A percentile compares a stretch with the other conserved stretches of the same genome.
phyloP scores from a whole-genome alignment of 1,140 invertebrate species.

The Aphelinus certus region DNA sequence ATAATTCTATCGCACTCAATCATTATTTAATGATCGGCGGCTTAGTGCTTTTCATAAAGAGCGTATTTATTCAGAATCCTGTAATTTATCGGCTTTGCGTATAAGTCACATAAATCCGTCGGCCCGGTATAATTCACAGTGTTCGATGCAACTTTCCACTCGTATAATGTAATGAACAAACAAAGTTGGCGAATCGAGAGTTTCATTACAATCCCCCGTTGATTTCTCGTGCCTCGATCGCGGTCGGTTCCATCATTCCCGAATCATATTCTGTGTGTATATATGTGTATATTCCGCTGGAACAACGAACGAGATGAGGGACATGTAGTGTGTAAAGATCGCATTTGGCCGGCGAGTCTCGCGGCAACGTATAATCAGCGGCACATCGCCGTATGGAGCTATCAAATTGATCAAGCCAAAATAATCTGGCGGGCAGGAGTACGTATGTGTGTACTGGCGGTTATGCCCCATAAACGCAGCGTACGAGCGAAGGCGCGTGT shows the following conservation, averaged over 20 bases:
- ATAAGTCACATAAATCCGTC: slow-evolving; percentile 21
- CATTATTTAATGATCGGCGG: slow-evolving; percentile 38
- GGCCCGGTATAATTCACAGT: slow-evolving; percentile 19
- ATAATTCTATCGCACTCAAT: slow-evolving; percentile 38
- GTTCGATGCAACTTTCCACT: slow-evolving; percentile 5
- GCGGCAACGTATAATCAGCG: too few relatives aligned
- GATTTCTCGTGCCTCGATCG: neutral
- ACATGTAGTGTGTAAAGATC: too few relatives aligned
- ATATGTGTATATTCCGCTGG: too few relatives aligned
- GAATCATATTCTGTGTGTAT: too few relatives aligned
- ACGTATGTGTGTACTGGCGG: slow-evolving; percentile 43
- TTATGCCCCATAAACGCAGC: slow-evolving; percentile 66
- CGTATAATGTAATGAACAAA: too few relatives aligned
- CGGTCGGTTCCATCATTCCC: too few relatives aligned
- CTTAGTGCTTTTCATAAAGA: slow-evolving; percentile 39
- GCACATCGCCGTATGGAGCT: slow-evolving; percentile 52
- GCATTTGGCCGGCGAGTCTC: too few relatives aligned
- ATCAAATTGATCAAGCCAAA: slow-evolving; percentile 68
- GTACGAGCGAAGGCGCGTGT: slow-evolving; percentile 61
- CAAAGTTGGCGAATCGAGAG: neutral
- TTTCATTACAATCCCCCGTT: neutral
- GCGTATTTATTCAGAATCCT: slow-evolving; percentile 34
- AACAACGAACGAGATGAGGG: too few relatives aligned
- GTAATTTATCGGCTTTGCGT: slow-evolving; percentile 32
- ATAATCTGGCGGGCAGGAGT: slow-evolving; percentile 62